Conservation (phyloP, 2,797 vertebrate species). For the Acrossocheilus wenchowensis region DNA sequence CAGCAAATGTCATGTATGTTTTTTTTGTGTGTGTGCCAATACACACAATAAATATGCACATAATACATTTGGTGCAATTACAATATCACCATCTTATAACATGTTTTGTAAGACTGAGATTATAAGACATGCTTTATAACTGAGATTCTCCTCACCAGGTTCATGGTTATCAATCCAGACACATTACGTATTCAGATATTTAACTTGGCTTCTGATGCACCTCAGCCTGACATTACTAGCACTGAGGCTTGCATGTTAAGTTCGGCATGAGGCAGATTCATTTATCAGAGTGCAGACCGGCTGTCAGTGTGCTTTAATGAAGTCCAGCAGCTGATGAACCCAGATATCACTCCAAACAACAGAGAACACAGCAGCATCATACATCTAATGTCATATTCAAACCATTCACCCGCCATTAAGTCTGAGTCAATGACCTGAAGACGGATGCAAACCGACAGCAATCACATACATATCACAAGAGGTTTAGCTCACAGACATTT, state of each 20-base stretch:
- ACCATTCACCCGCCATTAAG: slow-evolving; percentile 92
- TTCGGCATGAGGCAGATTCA: slow-evolving; percentile 94
- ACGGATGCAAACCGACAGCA: slow-evolving; percentile 13
- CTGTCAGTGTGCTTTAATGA: slow-evolving; percentile 93
- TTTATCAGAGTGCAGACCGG: slow-evolving; percentile 93
- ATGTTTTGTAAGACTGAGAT: slow-evolving; percentile 77
- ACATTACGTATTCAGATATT: slow-evolving; percentile 99
- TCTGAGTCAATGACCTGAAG: slow-evolving; percentile 62
- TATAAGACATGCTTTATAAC: not conserved
- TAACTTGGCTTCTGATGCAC: slow-evolving; percentile 99
- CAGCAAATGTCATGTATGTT: not conserved
- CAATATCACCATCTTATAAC: slow-evolving; percentile 98
- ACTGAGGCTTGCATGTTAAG: slow-evolving; percentile 99
- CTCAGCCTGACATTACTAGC: slow-evolving; percentile 99
- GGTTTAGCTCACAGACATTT: not conserved
- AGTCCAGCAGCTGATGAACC: slow-evolving; percentile 96
- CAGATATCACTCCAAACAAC: slow-evolving; percentile 95
- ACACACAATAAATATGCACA: slow-evolving; percentile 1
- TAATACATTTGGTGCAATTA: slow-evolving; percentile 86
- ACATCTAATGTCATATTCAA: slow-evolving; percentile 62
- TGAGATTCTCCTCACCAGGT: not conserved
- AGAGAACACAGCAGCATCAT: slow-evolving; percentile 74
- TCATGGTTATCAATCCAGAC: slow-evolving; percentile 79
- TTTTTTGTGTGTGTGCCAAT: not conserved
- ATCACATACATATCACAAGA: not conserved